Percentiles rank a stretch among this genome's conserved stretches.
Conservation (phyloP, 2,888 invertebrate genomes). For the Halictus quadricinctus region DNA sequence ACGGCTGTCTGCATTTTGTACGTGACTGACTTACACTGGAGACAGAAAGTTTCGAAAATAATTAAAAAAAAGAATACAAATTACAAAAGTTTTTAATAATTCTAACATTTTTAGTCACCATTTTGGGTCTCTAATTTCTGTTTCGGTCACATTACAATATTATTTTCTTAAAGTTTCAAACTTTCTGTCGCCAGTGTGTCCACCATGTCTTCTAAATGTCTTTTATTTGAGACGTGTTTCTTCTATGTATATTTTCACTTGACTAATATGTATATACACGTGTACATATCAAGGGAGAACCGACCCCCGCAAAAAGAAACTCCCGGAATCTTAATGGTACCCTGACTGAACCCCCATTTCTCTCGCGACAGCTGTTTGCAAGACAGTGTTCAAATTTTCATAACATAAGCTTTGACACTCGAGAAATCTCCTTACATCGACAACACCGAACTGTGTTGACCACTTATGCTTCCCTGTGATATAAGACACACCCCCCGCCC, state of each 20-base stretch:
- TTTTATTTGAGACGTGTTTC: conserved; percentile 35
- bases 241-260: conserved; percentile 49
- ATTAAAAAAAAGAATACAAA: background rate
- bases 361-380: conserved; percentile 37
- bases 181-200: conserved; percentile 41
- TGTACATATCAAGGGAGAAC: conserved; percentile 35
- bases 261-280: conserved; percentile 57
- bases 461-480: conserved; percentile 18
- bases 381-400: conserved; percentile 14
- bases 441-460: conserved; percentile 37
- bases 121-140: too few relatives aligned
- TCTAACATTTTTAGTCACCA: background rate
- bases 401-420: conserved; percentile 42
- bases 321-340: background rate
- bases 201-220: conserved; percentile 49
- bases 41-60: background rate
- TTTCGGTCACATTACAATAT: background rate
- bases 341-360: background rate
- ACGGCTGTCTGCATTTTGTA: conserved; percentile 45
- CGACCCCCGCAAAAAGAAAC: conserved; percentile 40
- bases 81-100: too few relatives aligned
- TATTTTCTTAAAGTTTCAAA: background rate
- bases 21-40: conserved; percentile 51
- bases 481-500: background rate
- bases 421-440: conserved; percentile 35